Evolutionary conservation across 2,797 vertebrate species (phyloP).

Genomic region (Mergus octosetaceus): DNA sequence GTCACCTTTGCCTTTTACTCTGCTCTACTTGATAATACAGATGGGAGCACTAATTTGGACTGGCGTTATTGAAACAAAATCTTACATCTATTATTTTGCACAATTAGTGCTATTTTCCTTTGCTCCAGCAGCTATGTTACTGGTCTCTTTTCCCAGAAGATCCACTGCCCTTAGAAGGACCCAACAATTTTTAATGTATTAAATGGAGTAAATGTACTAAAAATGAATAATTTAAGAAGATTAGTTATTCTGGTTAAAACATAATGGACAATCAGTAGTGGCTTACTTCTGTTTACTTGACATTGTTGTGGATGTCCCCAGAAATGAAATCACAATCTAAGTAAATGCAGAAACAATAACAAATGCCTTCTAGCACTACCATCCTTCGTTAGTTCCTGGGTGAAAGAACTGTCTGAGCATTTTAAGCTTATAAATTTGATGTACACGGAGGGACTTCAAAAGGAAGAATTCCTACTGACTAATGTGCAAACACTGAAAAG

Average conservation of each 20-base stretch:
- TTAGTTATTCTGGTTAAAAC: neutral
- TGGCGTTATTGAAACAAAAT: neutral
- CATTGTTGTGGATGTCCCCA: neutral
- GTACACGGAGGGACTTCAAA: rapidly evolving
- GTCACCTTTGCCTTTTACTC: rapidly evolving
- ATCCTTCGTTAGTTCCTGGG: neutral
- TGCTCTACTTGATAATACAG: neutral
- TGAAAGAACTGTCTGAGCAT: neutral
- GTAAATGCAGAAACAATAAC: neutral
- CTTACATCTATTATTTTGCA: neutral
- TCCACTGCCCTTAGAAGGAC: neutral
- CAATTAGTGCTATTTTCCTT: rapidly evolving
- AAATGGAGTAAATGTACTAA: neutral
- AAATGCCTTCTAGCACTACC: neutral
- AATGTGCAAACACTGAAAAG: neutral
- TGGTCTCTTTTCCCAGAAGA: neutral
- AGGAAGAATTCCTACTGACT: neutral
- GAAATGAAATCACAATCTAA: neutral
- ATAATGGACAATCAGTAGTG: neutral
- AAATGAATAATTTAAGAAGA: neutral
- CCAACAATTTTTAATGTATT: neutral
- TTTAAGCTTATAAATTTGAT: neutral
- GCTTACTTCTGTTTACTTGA: neutral
- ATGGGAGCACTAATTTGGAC: neutral
- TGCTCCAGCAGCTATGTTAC: rapidly evolving